phyloP scores from a whole-genome alignment of 2,113 vertebrate species.

The Phalacrocorax brasilianus region DNA sequence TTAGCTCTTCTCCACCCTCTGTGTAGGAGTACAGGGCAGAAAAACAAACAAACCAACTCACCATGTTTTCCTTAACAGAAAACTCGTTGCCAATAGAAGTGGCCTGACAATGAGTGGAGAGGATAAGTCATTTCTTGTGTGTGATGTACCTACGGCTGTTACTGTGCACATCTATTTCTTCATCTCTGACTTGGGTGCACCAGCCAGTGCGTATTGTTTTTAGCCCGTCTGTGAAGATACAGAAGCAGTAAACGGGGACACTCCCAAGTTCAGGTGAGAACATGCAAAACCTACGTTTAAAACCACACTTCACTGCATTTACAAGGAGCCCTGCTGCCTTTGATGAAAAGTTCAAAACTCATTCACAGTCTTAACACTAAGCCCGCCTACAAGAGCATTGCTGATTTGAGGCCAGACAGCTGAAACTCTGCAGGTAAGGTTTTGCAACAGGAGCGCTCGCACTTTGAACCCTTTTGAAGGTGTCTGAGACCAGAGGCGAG shows the following conservation, averaged over 20 bases:
- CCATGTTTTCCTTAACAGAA: neutral
- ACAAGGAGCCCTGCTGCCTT: neutral
- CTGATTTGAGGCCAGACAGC: neutral
- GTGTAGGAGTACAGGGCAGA: neutral
- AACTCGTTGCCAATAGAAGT: neutral
- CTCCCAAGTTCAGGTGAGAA: neutral
- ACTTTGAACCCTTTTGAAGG: neutral
- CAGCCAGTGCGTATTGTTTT: neutral
- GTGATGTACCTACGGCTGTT: too few relatives aligned
- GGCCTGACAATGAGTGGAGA: neutral
- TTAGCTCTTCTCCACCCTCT: neutral
- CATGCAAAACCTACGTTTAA: fast-evolving
- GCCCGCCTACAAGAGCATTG: fast-evolving
- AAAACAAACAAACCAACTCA: neutral
- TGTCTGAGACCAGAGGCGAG: neutral
- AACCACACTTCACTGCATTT: neutral
- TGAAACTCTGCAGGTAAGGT: neutral
- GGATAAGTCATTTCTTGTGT: neutral
- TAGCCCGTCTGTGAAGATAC: neutral
- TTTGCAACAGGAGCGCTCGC: neutral
- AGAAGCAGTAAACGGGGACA: neutral
- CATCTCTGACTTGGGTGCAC: fast-evolving
- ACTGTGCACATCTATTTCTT: fast-evolving
- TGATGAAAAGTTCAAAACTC: neutral
- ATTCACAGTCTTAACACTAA: fast-evolving